Evolutionary conservation across 2,113 vertebrate species (phyloP), one percentile per base, ranked within the genome.

Genomic region (Cinclus mexicanus): DNA sequence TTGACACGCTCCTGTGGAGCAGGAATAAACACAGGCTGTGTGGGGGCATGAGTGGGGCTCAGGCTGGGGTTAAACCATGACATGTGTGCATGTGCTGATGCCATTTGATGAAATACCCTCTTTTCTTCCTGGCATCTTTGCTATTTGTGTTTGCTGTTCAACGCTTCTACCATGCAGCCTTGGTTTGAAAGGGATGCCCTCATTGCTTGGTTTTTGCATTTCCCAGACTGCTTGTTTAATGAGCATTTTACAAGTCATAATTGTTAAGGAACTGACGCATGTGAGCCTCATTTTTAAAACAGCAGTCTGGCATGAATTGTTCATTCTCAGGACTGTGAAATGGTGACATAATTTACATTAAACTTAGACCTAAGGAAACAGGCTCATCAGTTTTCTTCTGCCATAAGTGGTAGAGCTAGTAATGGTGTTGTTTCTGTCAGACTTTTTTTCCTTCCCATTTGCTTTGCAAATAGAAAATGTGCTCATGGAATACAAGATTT

Each of bases 261-360:
- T 52, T 63, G 22, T 37, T 52, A 21, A 22, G 35, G 61, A 60
- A 9, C 2, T 0, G 0, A 6, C 25, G 20, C 26, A 6, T n/a
- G 7, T 0, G 2, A 49, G 12, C 23, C 44, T 29, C 11, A 8
- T 41, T 87, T 80, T 59, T 65, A 35, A 65, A 85, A 83, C 33
- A 44, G 16, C 19, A 4, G 8, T 46, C 13, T 69, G 67, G 35
- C 26, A 11, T 2, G 2, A 14, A 3, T 28, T 46, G 28, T 37
- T 91, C n/a, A 5, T 64, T 3, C 12, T 39, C 9, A 55, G 29
- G 64, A 28, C 56, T 7, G 2, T 28, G 46, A 75, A 83, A 42
- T 80, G 41, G 4, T 90, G 49, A 14, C 74, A 76, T 10, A 2
- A 31, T 67, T 88, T 52, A 3, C 7, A 8, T 20, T 61, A 56